These are phyloP conservation scores for Apostichopus japonicus DNA, from an alignment of 35 echinoderm and acorn worm genomes.

Conservation along the genomic window DNA sequence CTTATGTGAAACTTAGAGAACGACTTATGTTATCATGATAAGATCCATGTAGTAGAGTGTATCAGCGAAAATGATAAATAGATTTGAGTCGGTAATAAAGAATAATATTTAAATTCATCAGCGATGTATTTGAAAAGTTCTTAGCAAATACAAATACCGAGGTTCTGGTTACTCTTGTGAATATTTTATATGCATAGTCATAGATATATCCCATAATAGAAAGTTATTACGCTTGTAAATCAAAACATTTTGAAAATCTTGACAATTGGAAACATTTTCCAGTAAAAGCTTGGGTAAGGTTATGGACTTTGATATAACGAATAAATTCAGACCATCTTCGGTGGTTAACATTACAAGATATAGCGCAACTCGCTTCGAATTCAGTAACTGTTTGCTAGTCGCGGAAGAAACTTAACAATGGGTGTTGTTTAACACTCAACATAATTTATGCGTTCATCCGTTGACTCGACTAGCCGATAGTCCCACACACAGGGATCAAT, in stretches of 20 bases:
- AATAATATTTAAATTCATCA: too few relatives aligned
- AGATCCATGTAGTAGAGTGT: too few relatives aligned
- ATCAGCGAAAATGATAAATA: too few relatives aligned
- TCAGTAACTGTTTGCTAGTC: not conserved
- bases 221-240: not conserved
- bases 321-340: too few relatives aligned
- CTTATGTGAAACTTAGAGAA: too few relatives aligned
- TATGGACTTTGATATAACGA: too few relatives aligned
- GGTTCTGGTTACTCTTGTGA: not conserved
- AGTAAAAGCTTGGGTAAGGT: too few relatives aligned
- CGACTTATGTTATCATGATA: too few relatives aligned
- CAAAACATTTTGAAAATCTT: not conserved
- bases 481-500: not conserved
- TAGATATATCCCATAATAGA: not conserved
- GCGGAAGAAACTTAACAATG: conserved; percentile 52
- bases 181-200: conserved; percentile 1
- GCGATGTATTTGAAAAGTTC: not conserved
- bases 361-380: not conserved
- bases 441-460: conserved; percentile 26
- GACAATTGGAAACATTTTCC: not conserved
- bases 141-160: not conserved
- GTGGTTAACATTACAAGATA: too few relatives aligned
- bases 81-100: too few relatives aligned
- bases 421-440: conserved; percentile 31
- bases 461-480: conserved; percentile 23